Conservation (phyloP, 2,888 invertebrate species). For the Mactromeris polynyma region DNA sequence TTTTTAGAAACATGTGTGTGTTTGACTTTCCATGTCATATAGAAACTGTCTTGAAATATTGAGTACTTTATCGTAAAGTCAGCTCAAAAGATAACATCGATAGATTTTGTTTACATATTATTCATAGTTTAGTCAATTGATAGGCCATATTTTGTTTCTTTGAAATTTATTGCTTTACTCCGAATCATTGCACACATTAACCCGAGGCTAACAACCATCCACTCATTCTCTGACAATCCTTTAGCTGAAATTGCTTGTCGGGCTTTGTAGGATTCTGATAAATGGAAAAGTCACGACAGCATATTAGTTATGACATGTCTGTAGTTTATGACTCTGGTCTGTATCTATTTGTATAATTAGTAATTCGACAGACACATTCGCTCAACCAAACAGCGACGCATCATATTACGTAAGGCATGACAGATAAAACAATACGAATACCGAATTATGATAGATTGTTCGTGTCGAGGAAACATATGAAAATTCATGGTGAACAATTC, state of each 20-base stretch:
- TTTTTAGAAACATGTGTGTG: no score
- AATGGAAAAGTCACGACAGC: neutral
- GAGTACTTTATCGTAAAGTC: no score
- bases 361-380: neutral
- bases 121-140: no score
- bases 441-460: neutral
- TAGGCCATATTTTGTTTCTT: neutral
- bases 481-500: no score
- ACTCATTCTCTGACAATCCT: neutral
- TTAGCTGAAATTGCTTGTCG: neutral
- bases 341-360: neutral
- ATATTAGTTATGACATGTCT: constrained; percentile 15
- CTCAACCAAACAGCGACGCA: neutral
- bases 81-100: no score
- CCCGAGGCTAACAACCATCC: neutral
- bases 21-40: no score
- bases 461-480: no score
- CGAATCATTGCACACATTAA: neutral
- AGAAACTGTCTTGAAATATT: no score
- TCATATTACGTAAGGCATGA: neutral
- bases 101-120: no score
- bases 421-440: neutral
- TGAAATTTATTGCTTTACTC: neutral
- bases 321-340: neutral
- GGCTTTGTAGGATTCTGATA: neutral